Base-by-base conservation (phyloP, 2,113 vertebrate species). In the Myotis brandtii region DNA sequence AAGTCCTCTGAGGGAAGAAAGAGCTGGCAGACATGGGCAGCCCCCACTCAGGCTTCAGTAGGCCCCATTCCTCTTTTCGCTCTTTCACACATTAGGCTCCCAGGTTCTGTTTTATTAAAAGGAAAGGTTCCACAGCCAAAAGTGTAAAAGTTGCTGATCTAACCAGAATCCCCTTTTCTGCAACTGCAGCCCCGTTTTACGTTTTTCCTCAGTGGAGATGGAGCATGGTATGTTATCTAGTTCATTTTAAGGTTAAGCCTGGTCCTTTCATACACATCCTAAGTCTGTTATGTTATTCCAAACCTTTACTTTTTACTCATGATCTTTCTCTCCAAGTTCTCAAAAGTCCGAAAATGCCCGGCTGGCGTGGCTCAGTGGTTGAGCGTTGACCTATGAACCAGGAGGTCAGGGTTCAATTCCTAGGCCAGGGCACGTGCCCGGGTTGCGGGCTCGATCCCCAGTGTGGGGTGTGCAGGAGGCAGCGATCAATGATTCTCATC, bases 131-230 rank as follows among this genome's bases (percentile, higher is more conserved):
- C 64, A 75, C 50, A 54, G 3, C n/a, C 34, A 72, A 67, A 89
- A 81, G 46, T 85, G 89, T 50, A 75, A 91, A 93, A 84, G 37
- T 87, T 59, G 70, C 40, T 84, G 11, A 84, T 64, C 16, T 56
- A 91, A 67, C 9, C 64, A 93, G 48, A 91, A 88, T 59, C 30
- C 18, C 54, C 46, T 75, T 75, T 89, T 94, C 73, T 93, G 83
- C 46, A 87, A 37, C n/a, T n/a, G 73, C 25, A 85, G 72, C 43
- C 40, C 10, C 0, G 43, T 34, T 67, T 81, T n/a, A 79, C 18
- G 14, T 85, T 7, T 84, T 69, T 11, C 21, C 20, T 88, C 30
- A 27, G 54, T 75, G 72, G 23, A 67, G 27, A 75, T 87, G 23
- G 40, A 91, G 37, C 91, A 52, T 20, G 73, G 23, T 79, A 85